These are phyloP conservation scores for Orthonyx spaldingii DNA, from an alignment of 2,113 vertebrate genomes.

Conservation along the genomic window DNA sequence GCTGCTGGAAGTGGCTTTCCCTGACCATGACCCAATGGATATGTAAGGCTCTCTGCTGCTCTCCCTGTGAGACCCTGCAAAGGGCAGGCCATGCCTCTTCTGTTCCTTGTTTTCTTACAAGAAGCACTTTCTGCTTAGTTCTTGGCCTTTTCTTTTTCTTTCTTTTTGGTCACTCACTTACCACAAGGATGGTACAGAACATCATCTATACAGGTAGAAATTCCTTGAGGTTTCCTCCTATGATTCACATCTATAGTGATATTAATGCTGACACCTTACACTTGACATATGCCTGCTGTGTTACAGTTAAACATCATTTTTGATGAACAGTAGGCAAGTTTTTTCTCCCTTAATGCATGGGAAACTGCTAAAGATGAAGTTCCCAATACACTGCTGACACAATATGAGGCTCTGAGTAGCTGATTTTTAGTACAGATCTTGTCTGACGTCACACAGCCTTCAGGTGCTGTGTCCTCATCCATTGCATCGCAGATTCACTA, in stretches of 20 bases:
- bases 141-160: not conserved
- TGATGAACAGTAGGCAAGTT: not conserved
- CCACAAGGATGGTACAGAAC: not conserved
- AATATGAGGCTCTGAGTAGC: not conserved
- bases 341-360: not conserved
- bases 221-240: not conserved
- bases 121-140: not conserved
- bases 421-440: not conserved
- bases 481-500: fast-evolving
- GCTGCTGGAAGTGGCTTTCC: not conserved
- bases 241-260: fast-evolving
- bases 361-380: not conserved
- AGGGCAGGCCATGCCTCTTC: not conserved
- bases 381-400: not conserved
- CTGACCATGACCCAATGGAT: not conserved
- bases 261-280: not conserved
- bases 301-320: not conserved
- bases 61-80: not conserved
- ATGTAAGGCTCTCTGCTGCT: not conserved
- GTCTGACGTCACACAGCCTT: not conserved
- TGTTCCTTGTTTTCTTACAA: not conserved
- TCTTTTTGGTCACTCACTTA: not conserved
- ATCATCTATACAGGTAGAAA: not conserved
- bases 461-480: not conserved
- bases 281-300: not conserved